Conservation (phyloP, 2,888 invertebrate species). For the Charanyca ferruginea region DNA sequence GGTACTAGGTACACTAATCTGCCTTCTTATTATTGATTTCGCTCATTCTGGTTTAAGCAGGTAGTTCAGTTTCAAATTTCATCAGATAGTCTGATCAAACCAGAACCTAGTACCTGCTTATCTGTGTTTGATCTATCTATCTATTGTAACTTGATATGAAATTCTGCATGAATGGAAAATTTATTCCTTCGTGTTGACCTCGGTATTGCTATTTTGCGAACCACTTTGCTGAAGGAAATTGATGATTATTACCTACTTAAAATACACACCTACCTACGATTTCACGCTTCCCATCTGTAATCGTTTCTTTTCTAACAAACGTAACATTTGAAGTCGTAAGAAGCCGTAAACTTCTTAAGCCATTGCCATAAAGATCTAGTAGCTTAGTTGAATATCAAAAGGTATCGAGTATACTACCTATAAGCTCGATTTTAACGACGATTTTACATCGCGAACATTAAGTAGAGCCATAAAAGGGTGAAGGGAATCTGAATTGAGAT, state of each 20-base stretch:
- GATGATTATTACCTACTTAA: slow-evolving; percentile 18
- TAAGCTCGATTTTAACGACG: slow-evolving; percentile 78
- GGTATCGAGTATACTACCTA: slow-evolving; percentile 71
- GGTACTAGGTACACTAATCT: background rate
- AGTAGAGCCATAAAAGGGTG: slow-evolving; percentile 79
- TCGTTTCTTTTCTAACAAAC: slow-evolving; percentile 35
- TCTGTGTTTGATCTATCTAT: slow-evolving; percentile 24
- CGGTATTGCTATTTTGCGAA: slow-evolving; percentile 32
- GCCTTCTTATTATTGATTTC: slow-evolving; percentile 10
- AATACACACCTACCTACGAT: slow-evolving; percentile 26
- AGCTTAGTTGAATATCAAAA: slow-evolving; percentile 65
- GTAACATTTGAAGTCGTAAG: slow-evolving; percentile 51
- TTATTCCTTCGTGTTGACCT: slow-evolving; percentile 26
- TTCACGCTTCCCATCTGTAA: slow-evolving; percentile 36
- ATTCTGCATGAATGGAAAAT: slow-evolving; percentile 37
- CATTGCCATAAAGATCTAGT: slow-evolving; percentile 60
- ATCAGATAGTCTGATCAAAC: slow-evolving; percentile 11
- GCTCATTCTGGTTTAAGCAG: slow-evolving; percentile 13
- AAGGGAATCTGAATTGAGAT: slow-evolving; percentile 80
- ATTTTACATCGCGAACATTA: slow-evolving; percentile 79
- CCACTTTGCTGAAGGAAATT: slow-evolving; percentile 23
- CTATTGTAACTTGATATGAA: slow-evolving; percentile 21
- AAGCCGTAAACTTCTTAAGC: slow-evolving; percentile 56
- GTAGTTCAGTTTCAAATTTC: background rate
- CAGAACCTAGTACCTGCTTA: slow-evolving; percentile 1